These are phyloP conservation scores for fruit fly (Drosophila melanogaster) DNA, from an alignment of 1,140 invertebrate genomes.

Conservation along the genomic window Release_6_plus_ISO1_MT NC_004354.4:3518501-3519000, in stretches of 20 bases:
- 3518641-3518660: too few relatives aligned
- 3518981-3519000: conserved; percentile 71
- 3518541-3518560: too few relatives aligned
- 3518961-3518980: conserved; percentile 2
- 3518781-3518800: conserved; percentile 81
- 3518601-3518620: too few relatives aligned
- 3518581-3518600: too few relatives aligned
- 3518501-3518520: too few relatives aligned
- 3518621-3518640: too few relatives aligned
- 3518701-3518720: not conserved
- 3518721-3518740: not conserved
- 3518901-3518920: too few relatives aligned
- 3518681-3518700: too few relatives aligned
- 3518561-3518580: too few relatives aligned
- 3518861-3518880: conserved; percentile 41
- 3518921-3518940: conserved; percentile 57
- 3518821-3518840: conserved; percentile 35
- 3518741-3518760: conserved; percentile 14
- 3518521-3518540: too few relatives aligned
- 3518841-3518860: conserved; percentile 6
- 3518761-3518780: conserved; percentile 48
- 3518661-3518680: too few relatives aligned
- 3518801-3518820: conserved; percentile 81
- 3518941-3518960: conserved; percentile 61
- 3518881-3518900: conserved; percentile 26